A percentile compares a stretch with the other conserved stretches of the same genome.
Evolutionary conservation across 2,888 invertebrate species (phyloP).

Genomic region (Octodonta nipae): DNA sequence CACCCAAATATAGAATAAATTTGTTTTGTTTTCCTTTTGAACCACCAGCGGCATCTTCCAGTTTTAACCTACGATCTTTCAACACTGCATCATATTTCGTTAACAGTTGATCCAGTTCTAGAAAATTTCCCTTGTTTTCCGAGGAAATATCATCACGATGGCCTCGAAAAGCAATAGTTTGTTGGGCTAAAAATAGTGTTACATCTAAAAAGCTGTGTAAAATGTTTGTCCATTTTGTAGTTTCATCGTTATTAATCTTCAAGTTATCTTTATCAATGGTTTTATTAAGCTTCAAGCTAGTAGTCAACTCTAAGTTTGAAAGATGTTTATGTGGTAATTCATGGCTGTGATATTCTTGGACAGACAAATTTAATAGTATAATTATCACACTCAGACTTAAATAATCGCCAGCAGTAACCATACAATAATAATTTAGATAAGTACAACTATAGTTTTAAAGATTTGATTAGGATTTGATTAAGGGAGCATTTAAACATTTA

Average conservation of each 20-base stretch:
- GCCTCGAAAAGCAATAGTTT: neutral
- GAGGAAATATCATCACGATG: neutral
- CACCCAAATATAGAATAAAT: neutral
- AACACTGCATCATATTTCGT: neutral
- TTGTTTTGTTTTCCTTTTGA: conserved; percentile 1
- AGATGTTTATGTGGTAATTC: too few relatives aligned
- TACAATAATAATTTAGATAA: too few relatives aligned
- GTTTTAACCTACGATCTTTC: neutral
- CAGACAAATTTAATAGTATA: too few relatives aligned
- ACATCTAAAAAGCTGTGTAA: neutral
- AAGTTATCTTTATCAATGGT: neutral
- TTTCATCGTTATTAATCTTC: neutral
- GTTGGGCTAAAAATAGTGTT: conserved; percentile 1
- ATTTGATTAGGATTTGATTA: too few relatives aligned
- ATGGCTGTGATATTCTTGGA: too few relatives aligned
- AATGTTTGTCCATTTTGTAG: neutral
- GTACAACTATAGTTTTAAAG: too few relatives aligned
- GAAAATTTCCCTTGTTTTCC: conserved; percentile 1
- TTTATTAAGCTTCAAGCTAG: too few relatives aligned
- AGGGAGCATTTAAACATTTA: too few relatives aligned
- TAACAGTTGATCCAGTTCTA: neutral
- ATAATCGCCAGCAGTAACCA: too few relatives aligned
- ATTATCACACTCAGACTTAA: too few relatives aligned
- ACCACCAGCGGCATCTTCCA: neutral
- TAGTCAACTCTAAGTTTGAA: too few relatives aligned